phyloP scores from a whole-genome alignment of 2,888 invertebrate species.

The Drosophila birchii region DNA sequence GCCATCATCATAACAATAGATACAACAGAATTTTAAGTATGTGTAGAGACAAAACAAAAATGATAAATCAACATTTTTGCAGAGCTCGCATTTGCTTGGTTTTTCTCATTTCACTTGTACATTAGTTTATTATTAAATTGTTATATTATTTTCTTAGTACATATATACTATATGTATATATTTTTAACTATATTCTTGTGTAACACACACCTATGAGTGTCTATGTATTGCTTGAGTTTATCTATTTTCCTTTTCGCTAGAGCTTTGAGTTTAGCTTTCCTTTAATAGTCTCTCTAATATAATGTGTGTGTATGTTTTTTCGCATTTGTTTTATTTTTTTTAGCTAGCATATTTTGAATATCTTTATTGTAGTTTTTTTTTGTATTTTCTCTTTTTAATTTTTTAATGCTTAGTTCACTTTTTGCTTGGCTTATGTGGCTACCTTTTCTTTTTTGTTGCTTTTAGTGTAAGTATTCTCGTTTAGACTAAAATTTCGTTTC shows the following conservation, averaged over 20 bases:
- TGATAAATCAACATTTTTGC: slow-evolving; percentile 44
- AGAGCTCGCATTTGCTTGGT: slow-evolving; percentile 33
- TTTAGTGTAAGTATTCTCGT: slow-evolving; percentile 42
- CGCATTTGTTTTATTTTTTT: slow-evolving; percentile 49
- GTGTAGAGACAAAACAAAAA: slow-evolving; percentile 37
- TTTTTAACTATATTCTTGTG: slow-evolving; percentile 72
- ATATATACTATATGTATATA: slow-evolving; percentile 1
- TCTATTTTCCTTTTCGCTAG: slow-evolving; percentile 49
- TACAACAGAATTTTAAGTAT: slow-evolving; percentile 54
- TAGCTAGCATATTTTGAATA: slow-evolving; percentile 77
- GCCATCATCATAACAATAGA: slow-evolving; percentile 67
- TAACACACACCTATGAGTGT: slow-evolving; percentile 76
- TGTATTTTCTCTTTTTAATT: slow-evolving; percentile 5
- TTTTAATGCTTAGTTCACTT: slow-evolving; percentile 51
- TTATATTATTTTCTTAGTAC: slow-evolving; percentile 46
- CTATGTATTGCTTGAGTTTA: slow-evolving; percentile 77
- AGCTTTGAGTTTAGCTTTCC: slow-evolving; percentile 39
- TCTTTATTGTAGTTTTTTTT: slow-evolving; percentile 69
- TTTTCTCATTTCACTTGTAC: slow-evolving; percentile 38
- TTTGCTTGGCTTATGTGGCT: slow-evolving; percentile 47
- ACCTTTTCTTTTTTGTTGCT: slow-evolving; percentile 34
- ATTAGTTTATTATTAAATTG: slow-evolving; percentile 38
- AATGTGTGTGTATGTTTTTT: slow-evolving; percentile 57
- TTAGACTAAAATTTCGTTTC: slow-evolving; percentile 70
- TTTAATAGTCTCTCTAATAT: slow-evolving; percentile 63